Conservation (phyloP, 2,888 invertebrate genomes). For the Elegia similella region DNA sequence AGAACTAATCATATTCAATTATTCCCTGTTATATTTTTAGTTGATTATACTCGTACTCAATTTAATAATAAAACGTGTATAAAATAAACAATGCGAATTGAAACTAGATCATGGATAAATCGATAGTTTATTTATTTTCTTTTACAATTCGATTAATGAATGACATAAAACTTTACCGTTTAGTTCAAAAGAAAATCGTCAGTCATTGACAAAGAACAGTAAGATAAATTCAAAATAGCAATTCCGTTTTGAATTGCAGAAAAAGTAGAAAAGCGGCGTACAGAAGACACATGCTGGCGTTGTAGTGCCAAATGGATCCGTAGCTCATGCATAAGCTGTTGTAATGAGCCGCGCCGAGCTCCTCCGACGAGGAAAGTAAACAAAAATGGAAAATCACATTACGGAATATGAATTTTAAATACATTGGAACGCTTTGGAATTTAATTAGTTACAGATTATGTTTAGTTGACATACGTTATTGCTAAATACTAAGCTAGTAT, state of each 20-base stretch:
- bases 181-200: background rate
- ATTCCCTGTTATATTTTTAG: too few relatives aligned
- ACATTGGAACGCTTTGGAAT: background rate
- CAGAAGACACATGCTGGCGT: background rate
- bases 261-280: background rate
- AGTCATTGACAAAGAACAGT: background rate
- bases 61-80: too few relatives aligned
- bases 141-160: too few relatives aligned
- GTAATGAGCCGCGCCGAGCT: conserved; percentile 1
- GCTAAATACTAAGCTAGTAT: too few relatives aligned
- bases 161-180: too few relatives aligned
- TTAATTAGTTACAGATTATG: background rate
- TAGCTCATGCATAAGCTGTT: conserved; percentile 11
- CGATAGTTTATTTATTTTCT: too few relatives aligned
- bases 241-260: background rate
- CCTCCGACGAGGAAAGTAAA: conserved; percentile 2
- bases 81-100: too few relatives aligned
- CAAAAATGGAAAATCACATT: conserved; percentile 4
- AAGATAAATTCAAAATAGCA: background rate
- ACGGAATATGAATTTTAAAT: conserved; percentile 3
- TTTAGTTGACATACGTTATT: too few relatives aligned
- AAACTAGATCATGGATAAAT: too few relatives aligned
- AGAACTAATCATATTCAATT: too few relatives aligned
- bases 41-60: too few relatives aligned
- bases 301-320: conserved; percentile 10